A percentile compares a stretch with the other conserved stretches of the same genome.
These are phyloP conservation scores for Delphinus delphis DNA, from an alignment of 2,113 vertebrate genomes.

Conservation along the genomic window DNA sequence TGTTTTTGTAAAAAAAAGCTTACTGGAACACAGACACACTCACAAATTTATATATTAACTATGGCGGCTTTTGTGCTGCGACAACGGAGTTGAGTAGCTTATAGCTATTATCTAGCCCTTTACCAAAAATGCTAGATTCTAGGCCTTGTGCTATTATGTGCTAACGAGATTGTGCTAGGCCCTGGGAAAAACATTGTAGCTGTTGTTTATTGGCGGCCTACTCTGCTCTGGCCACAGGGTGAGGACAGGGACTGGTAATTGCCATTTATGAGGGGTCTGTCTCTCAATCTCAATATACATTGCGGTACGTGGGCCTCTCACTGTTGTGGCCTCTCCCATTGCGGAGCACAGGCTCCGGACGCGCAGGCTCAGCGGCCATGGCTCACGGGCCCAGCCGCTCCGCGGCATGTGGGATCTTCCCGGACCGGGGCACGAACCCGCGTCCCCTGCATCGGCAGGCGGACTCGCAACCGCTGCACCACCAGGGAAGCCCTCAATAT, in stretches of 20 bases:
- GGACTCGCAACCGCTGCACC: no score
- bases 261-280: neutral
- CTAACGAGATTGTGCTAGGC: neutral
- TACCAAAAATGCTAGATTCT: neutral
- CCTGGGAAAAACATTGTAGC: neutral
- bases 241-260: neutral
- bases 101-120: neutral
- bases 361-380: no score
- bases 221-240: neutral
- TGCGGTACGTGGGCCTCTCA: no score
- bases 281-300: neutral
- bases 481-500: neutral
- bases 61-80: neutral
- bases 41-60: neutral
- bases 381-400: no score
- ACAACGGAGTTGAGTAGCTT: neutral
- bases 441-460: no score
- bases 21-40: neutral
- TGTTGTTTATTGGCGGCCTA: neutral
- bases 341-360: no score
- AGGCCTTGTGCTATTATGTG: neutral
- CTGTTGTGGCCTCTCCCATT: no score
- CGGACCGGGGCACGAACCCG: no score
- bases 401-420: no score
- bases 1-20: neutral